Percentiles rank a stretch among this genome's conserved stretches.
Evolutionary conservation across 2,113 vertebrate species (phyloP).

Genomic region (Brienomyrus brachyistius): DNA sequence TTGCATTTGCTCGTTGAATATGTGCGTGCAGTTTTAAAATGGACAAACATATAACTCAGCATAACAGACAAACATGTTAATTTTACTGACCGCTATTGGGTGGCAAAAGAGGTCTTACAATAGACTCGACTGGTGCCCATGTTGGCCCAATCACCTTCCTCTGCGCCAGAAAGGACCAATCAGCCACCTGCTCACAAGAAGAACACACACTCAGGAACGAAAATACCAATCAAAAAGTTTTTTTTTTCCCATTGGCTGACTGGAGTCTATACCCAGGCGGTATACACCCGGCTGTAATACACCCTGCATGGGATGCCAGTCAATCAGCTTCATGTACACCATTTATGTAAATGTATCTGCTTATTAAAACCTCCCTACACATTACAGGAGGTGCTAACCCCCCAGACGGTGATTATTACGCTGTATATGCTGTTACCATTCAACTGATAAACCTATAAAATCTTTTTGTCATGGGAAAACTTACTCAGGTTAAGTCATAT

Average conservation of each 20-base stretch:
- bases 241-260: neutral
- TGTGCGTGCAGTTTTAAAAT: neutral
- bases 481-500: neutral
- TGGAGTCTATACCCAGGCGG: neutral
- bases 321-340: neutral
- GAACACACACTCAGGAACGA: neutral
- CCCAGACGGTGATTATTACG: neutral
- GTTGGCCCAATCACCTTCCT: conserved; percentile 39
- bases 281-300: neutral
- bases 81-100: conserved; percentile 41
- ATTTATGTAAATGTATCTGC: neutral
- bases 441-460: neutral
- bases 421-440: neutral
- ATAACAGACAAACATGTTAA: neutral
- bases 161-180: conserved; percentile 40
- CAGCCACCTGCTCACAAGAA: neutral
- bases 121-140: conserved; percentile 46
- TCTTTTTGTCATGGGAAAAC: neutral
- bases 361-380: neutral
- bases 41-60: neutral
- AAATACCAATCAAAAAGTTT: neutral
- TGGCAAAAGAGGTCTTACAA: conserved; percentile 45
- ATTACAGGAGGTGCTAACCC: neutral
- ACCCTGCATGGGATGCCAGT: neutral
- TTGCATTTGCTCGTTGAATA: neutral